phyloP scores from a whole-genome alignment of 2,113 vertebrate species.

The Bombycilla garrulus region DNA sequence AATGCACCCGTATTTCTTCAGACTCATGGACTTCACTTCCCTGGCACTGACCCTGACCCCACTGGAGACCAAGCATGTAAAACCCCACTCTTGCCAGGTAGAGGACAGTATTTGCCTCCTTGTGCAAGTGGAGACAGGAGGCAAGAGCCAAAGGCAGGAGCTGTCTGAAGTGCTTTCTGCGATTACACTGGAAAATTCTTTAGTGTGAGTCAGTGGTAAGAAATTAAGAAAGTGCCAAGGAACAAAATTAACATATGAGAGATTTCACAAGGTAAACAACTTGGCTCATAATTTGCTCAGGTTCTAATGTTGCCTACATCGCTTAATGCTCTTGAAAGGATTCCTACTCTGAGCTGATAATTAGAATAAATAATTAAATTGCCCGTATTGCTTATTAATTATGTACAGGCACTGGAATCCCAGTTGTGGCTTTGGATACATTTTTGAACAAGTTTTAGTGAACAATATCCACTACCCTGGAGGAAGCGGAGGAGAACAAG shows the following conservation, averaged over 20 bases:
- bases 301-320: background rate
- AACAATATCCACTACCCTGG: background rate
- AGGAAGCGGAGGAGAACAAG: background rate
- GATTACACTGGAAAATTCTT: background rate
- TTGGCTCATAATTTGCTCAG: background rate
- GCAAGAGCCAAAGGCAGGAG: background rate
- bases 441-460: background rate
- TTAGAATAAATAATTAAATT: background rate
- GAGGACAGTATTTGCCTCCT: background rate
- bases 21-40: background rate
- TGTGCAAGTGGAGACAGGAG: background rate
- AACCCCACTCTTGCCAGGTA: background rate
- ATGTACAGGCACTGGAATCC: background rate
- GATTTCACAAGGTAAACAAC: background rate
- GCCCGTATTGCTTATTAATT: background rate
- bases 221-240: background rate
- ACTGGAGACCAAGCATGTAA: background rate
- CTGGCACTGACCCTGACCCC: background rate
- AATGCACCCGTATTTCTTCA: fast-evolving
- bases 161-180: background rate
- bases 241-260: background rate
- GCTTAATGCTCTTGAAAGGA: background rate
- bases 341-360: background rate
- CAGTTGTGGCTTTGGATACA: background rate
- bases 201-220: background rate